Evolutionary conservation across 2,888 invertebrate species (phyloP).

Genomic region (Sthenelais limicola): DNA sequence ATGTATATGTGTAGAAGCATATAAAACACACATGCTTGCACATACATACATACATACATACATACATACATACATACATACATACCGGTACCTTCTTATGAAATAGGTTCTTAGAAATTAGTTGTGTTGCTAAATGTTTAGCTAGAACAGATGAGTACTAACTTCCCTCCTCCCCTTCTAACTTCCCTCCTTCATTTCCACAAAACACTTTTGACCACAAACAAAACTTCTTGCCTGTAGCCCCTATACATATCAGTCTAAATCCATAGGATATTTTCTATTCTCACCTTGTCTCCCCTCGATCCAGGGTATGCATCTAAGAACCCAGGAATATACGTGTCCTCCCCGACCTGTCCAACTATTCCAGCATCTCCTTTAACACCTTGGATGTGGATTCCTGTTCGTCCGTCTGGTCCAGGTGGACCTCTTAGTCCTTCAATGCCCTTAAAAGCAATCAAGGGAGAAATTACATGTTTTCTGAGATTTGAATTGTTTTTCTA

Average conservation of each 20-base stretch:
- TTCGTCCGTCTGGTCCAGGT: not conserved
- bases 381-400: not conserved
- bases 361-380: not conserved
- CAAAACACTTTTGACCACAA: too few species aligned
- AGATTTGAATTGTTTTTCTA: too few species aligned
- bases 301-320: constrained; percentile 10
- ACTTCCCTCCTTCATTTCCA: too few species aligned
- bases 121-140: too few species aligned
- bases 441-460: too few species aligned
- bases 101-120: too few species aligned
- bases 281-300: constrained; percentile 6
- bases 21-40: not conserved
- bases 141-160: too few species aligned
- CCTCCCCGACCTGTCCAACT: constrained; percentile 24
- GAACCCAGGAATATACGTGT: constrained; percentile 20
- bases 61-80: not conserved
- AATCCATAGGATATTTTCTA: too few species aligned
- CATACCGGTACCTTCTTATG: not conserved
- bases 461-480: too few species aligned
- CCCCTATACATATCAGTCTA: too few species aligned
- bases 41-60: not conserved
- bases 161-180: too few species aligned
- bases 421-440: not conserved
- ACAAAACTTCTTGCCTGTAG: too few species aligned
- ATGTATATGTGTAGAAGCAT: not conserved